Conservation (phyloP, 2,113 vertebrate species). For the Thryonomys swinderianus region DNA sequence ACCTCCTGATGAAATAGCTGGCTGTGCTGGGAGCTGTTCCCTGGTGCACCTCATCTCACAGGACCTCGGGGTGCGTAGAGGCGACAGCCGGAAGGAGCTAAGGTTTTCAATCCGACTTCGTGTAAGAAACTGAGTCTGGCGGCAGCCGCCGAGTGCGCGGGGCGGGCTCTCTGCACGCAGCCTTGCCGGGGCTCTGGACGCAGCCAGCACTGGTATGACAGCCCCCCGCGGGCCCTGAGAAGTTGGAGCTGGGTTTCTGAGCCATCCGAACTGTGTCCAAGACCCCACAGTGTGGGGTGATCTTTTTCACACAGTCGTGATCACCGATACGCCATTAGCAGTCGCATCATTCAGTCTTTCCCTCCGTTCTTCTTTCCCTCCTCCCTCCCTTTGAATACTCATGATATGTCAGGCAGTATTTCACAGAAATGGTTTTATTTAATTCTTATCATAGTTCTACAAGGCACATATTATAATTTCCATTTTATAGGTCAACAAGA, state of each 20-base stretch:
- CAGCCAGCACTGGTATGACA: background rate
- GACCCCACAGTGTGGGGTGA: background rate
- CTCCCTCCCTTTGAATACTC: background rate
- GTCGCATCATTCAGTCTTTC: background rate
- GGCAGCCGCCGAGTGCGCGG: background rate
- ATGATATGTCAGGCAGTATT: background rate
- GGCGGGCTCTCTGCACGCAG: background rate
- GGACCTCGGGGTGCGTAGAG: background rate
- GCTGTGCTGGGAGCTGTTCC: background rate
- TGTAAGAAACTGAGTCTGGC: background rate
- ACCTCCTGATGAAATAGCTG: background rate
- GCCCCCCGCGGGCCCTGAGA: background rate
- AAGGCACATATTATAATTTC: constrained; percentile 19
- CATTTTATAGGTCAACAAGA: background rate
- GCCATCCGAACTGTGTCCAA: background rate
- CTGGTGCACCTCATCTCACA: background rate
- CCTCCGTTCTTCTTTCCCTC: background rate
- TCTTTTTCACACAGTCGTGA: background rate
- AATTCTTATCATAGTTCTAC: background rate
- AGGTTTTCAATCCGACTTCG: background rate
- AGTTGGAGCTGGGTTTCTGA: background rate
- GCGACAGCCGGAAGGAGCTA: background rate
- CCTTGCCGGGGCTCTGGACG: background rate
- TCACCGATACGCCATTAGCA: background rate
- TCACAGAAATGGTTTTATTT: background rate